Evolutionary conservation across 2,888 invertebrate species (phyloP).

Genomic region (Acrobasis consociella): DNA sequence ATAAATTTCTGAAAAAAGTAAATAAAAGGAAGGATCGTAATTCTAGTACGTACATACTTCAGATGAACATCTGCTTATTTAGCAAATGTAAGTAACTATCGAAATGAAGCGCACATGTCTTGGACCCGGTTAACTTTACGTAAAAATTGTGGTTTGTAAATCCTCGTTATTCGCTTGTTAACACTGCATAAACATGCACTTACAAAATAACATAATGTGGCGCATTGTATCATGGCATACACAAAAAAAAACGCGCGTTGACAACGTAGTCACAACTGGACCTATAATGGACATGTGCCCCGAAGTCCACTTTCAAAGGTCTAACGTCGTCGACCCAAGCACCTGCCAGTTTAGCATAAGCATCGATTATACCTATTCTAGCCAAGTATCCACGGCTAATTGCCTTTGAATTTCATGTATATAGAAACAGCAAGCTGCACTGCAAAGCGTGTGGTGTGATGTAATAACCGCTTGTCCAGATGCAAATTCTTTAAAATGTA

Average conservation of each 20-base stretch:
- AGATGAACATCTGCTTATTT: too few relatives aligned
- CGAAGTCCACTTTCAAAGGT: slow-evolving; percentile 58
- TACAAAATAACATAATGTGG: neutral
- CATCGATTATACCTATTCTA: slow-evolving; percentile 19
- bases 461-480: neutral
- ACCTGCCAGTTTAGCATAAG: slow-evolving; percentile 59
- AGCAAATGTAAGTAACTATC: too few relatives aligned
- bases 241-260: slow-evolving; percentile 36
- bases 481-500: slow-evolving; percentile 11
- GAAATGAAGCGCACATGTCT: too few relatives aligned
- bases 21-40: too few relatives aligned
- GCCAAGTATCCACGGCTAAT: slow-evolving; percentile 14
- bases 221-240: neutral
- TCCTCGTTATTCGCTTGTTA: slow-evolving; percentile 9
- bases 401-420: slow-evolving; percentile 20
- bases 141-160: neutral
- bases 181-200: slow-evolving; percentile 9
- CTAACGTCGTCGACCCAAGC: slow-evolving; percentile 70
- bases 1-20: too few relatives aligned
- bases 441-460: neutral
- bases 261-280: slow-evolving; percentile 46
- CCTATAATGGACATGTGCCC: slow-evolving; percentile 50
- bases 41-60: too few relatives aligned
- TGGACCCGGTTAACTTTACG: too few relatives aligned
- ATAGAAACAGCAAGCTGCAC: slow-evolving; percentile 16